Evolutionary conservation across 2,113 vertebrate species (phyloP).

Genomic region (Takifugu flavidus): DNA sequence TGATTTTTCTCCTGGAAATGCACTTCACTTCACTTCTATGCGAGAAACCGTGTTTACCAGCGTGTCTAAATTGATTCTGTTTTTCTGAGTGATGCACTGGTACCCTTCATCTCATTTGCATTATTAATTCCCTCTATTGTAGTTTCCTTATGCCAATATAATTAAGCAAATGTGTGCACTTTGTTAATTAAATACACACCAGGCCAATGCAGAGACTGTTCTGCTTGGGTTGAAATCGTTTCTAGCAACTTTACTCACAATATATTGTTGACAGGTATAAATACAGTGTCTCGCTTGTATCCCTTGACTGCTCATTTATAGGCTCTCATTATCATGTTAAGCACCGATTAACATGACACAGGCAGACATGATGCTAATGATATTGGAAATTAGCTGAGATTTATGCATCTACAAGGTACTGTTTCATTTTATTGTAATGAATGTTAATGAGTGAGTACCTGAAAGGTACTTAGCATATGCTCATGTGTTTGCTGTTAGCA

Average conservation of each 20-base stretch:
- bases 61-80: not conserved
- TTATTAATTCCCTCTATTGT: constrained; percentile 41
- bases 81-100: not conserved
- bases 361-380: constrained; percentile 68
- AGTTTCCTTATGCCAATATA: constrained; percentile 46
- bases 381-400: constrained; percentile 62
- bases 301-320: constrained; percentile 56
- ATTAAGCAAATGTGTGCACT: constrained; percentile 40
- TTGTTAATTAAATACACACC: constrained; percentile 50
- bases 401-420: constrained; percentile 36
- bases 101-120: constrained; percentile 13
- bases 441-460: constrained; percentile 26
- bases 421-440: constrained; percentile 10
- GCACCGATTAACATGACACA: constrained; percentile 70
- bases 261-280: constrained; percentile 6
- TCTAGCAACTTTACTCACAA: constrained; percentile 14
- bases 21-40: too few species aligned
- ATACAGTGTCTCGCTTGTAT: constrained; percentile 20
- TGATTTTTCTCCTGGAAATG: too few species aligned
- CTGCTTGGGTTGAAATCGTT: constrained; percentile 18
- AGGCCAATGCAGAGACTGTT: constrained; percentile 23
- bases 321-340: constrained; percentile 67
- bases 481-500: not conserved
- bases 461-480: constrained; percentile 7
- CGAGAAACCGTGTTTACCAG: too few species aligned